Conservation (phyloP, 2,797 vertebrate genomes). For the Acanthurus tractus region DNA sequence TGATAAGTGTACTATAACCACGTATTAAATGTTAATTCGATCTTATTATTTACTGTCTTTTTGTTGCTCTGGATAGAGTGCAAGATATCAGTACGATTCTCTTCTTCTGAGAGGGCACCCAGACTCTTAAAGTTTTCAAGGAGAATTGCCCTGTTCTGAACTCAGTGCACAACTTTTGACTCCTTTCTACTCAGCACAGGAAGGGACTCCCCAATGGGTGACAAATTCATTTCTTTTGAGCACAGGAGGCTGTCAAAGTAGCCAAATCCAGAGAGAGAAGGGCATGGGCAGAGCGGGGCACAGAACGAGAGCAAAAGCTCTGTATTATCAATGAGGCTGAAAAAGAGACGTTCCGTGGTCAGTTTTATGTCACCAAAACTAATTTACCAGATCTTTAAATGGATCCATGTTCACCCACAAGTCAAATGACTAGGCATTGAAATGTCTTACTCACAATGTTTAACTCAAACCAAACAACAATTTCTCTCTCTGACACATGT, state of each 20-base stretch:
- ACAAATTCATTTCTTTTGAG: slow-evolving; percentile 53
- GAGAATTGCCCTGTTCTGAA: slow-evolving; percentile 30
- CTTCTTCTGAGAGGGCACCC: slow-evolving; percentile 9
- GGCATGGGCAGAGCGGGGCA: background rate
- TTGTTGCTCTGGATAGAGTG: background rate
- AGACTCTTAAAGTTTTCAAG: slow-evolving; percentile 21
- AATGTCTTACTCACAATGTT: background rate
- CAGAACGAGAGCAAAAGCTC: background rate
- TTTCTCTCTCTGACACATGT: background rate
- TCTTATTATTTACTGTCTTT: no score
- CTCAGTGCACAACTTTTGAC: slow-evolving; percentile 16
- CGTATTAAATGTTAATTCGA: no score
- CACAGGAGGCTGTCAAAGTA: slow-evolving; percentile 31
- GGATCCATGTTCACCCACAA: background rate
- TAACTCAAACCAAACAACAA: background rate
- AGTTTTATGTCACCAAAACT: background rate
- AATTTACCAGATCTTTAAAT: background rate
- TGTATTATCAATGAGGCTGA: background rate
- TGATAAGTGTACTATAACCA: no score
- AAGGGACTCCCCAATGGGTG: slow-evolving; percentile 37
- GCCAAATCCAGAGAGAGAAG: slow-evolving; percentile 6
- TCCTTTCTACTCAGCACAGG: slow-evolving; percentile 31
- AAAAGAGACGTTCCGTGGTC: background rate
- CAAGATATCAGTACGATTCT: background rate
- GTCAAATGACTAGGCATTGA: background rate